A percentile compares a stretch with the other conserved stretches of the same genome.
phyloP scores from a whole-genome alignment of 2,797 vertebrate genomes.

The Sparus aurata region DNA sequence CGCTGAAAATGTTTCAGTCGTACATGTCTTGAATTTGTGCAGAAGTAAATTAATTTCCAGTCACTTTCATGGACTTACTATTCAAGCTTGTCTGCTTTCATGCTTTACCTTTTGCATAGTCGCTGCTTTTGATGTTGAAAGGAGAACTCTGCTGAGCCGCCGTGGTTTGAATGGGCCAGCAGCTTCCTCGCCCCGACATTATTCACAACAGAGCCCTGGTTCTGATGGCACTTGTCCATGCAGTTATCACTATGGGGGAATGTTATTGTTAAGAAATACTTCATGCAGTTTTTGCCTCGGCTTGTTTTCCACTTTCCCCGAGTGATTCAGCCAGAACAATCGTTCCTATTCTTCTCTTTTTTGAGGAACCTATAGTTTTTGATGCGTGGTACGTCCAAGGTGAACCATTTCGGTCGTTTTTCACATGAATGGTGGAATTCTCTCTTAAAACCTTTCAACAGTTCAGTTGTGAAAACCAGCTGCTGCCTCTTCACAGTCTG shows the following conservation, averaged over 20 bases:
- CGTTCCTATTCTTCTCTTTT: background rate
- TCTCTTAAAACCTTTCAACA: background rate
- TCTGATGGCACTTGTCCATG: conserved; percentile 16
- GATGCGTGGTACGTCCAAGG: background rate
- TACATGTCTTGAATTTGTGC: background rate
- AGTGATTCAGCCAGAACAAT: background rate
- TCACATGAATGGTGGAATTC: background rate
- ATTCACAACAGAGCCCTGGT: conserved; percentile 26
- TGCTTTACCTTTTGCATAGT: background rate
- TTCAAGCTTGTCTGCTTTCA: conserved; percentile 3
- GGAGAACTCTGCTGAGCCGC: background rate
- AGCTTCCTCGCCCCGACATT: conserved; percentile 26
- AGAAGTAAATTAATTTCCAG: background rate
- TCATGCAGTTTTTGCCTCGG: conserved; percentile 8
- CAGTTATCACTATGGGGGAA: background rate
- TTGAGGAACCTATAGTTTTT: background rate
- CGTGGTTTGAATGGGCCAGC: background rate
- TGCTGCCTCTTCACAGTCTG: background rate
- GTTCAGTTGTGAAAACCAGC: conserved; percentile 1
- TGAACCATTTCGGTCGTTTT: background rate
- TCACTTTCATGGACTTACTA: conserved; percentile 6
- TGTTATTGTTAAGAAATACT: conserved; percentile 6
- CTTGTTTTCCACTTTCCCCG: background rate
- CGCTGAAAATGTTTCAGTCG: background rate
- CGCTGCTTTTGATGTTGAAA: conserved; percentile 4